Evolutionary conservation across 2,888 invertebrate species (phyloP), one percentile per base, ranked within the genome.

Genomic region (Apodemia hepburni): DNA sequence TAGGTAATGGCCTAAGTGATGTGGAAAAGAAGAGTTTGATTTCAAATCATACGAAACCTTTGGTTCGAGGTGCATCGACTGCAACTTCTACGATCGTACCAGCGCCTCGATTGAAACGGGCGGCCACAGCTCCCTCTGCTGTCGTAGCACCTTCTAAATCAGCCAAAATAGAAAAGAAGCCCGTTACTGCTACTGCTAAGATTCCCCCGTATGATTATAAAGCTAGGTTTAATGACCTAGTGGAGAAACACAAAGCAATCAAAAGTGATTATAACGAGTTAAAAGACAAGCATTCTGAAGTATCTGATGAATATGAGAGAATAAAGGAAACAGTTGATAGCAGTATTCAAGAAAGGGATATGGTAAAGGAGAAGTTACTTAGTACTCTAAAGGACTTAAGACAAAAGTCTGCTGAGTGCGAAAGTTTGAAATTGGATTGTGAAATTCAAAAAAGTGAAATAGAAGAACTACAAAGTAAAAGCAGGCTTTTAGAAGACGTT

Each of bases 201-300:
- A 93, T 93, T 60, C 88, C 93, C 8, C 88, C 94, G 0, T 94
- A 94, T 79, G 94, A 94, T 73, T 94, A 92, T 68, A 94, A 95
- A 78, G 94, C 94, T 35, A 92, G 95, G 60, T 93, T 93, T 69
- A 85, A 92, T 73, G 92, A 93, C 70, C 83, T 95, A 60, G 76
- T 90, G 17, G 93, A 93, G 65, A 94, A 94, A 76, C 91, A 94
- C 69, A 93, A 92, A 68, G 76, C 71, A 0, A 78, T 94, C 12
- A 93, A 93, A 73, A 82, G 78, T 60, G 92, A 93, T 71, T 85
- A 90, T 64, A 91, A 81, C 57, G 86, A 90, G 18, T 76, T 93
- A 45, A 85, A 89, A 71, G 92, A 93, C 51, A 90, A 90, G 68
- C 84, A 93, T 65, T 85, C 92, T 68, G 92, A 92, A 67, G 79